Base-by-base conservation (phyloP, 1,140 invertebrate species). In the Parasteatoda tepidariorum region DNA sequence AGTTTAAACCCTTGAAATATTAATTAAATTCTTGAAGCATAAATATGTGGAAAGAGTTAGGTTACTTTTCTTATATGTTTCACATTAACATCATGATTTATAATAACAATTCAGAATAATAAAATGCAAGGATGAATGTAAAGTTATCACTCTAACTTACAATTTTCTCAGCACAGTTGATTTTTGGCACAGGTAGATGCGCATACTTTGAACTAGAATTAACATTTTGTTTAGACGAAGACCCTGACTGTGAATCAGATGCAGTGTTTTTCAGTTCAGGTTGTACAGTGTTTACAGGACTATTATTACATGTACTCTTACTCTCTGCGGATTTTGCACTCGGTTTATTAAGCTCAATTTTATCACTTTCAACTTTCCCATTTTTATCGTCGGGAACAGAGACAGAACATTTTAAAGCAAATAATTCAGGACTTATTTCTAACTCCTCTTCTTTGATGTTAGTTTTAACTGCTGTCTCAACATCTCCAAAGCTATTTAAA, bases 161-260 rank as follows among this genome's bases (percentile, higher is more conserved):
- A 76, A 84, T 84, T 76, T 76, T 84, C 34, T 84, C 83, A 38
- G 83, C 9, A 15, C 64, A 76, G 61, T 84, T 84, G 5, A 84
- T 74, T 84, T 84, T 84, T 76, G 83, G 83, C 59, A 78, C 73
- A 61, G 41, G 34, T 30, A 31, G 66, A 70, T 82, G 78, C 48
- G 33, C n/a, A 26, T 59, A 62, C 61, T 66, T 59, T 64, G 30
- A 78, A 54, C 11, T 33, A 26, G 31, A 34, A 66, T 66, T 78
- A 54, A 78, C 61, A 54, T 22, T 55, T 31, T 24, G 73, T 22
- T 55, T 31, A 18, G 73, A 61, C 48, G 59, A 33, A 31, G 57
- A 28, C 13, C 9, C 34, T 11, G 34, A 22, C 26, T 68, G 38
- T 18, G 38, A 48, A 13, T 54, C 41, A 61, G 28, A 74, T 0